Conservation (phyloP, 2,113 vertebrate species). For the Cryptomyrus ogoouensis region DNA sequence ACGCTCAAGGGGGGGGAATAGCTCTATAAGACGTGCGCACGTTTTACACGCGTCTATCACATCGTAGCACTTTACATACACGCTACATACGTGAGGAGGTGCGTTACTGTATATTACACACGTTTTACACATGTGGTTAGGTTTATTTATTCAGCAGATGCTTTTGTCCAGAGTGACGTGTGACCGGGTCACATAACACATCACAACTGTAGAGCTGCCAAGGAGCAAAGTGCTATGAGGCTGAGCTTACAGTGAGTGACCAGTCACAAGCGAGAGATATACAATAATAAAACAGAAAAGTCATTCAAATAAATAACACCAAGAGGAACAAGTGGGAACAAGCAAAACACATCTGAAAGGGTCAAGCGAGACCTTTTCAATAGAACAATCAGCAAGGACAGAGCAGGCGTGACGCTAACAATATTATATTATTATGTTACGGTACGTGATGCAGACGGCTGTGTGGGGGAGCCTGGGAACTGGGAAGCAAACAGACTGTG, state of each 20-base stretch:
- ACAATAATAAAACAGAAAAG: background rate
- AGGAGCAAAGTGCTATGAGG: background rate
- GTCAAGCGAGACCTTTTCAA: background rate
- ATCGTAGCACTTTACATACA: background rate
- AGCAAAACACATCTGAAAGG: background rate
- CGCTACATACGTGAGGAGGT: background rate
- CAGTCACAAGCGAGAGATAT: background rate
- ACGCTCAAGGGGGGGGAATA: background rate
- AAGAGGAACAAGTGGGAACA: background rate
- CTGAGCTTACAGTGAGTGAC: background rate
- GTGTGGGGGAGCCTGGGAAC: background rate
- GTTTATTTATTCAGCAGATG: background rate
- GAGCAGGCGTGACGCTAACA: background rate
- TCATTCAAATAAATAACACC: background rate
- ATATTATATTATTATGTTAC: background rate
- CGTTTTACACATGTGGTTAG: background rate
- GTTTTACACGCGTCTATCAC: background rate
- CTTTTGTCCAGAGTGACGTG: background rate
- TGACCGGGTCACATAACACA: background rate
- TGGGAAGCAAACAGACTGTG: background rate
- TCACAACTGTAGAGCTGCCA: background rate
- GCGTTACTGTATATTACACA: background rate
- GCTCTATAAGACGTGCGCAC: background rate
- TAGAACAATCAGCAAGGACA: background rate
- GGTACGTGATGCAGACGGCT: background rate